Conservation (phyloP, 30 jellyfish, hydroid and myxozoan species). For the Turritopsis dohrnii region DNA sequence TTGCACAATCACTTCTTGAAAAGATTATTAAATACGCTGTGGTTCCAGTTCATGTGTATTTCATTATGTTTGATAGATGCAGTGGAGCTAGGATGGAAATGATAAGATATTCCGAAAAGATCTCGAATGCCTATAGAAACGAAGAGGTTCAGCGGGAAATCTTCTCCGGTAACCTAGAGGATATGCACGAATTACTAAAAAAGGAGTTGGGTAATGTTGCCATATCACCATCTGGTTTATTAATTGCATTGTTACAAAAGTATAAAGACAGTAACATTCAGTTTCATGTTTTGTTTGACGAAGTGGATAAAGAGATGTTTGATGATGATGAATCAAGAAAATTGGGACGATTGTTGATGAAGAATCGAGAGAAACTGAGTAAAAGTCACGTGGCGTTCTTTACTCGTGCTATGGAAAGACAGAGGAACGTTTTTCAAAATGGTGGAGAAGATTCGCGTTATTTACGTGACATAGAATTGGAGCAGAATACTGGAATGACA, state of each 20-base stretch:
- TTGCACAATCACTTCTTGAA: neutral
- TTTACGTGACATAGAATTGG: neutral
- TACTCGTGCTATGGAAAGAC: neutral
- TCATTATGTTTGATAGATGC: neutral
- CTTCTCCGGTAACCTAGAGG: neutral
- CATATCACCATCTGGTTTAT: neutral
- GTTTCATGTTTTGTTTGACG: neutral
- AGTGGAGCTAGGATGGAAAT: neutral
- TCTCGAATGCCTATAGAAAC: neutral
- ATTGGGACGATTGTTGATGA: neutral
- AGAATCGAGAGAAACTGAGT: neutral
- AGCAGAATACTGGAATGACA: neutral
- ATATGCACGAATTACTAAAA: neutral
- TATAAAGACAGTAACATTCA: neutral
- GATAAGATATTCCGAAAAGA: neutral
- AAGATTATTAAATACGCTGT: neutral
- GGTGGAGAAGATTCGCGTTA: neutral
- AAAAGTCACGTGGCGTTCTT: neutral
- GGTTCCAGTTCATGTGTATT: neutral
- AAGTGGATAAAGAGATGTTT: neutral
- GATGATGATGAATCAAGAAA: neutral
- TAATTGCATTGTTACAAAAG: neutral
- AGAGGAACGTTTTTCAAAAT: neutral
- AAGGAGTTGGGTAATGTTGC: neutral
- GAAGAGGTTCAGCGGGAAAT: neutral